Evolutionary conservation across 2,888 invertebrate genomes (phyloP).

Genomic region (Rhabditoides inermis): DNA sequence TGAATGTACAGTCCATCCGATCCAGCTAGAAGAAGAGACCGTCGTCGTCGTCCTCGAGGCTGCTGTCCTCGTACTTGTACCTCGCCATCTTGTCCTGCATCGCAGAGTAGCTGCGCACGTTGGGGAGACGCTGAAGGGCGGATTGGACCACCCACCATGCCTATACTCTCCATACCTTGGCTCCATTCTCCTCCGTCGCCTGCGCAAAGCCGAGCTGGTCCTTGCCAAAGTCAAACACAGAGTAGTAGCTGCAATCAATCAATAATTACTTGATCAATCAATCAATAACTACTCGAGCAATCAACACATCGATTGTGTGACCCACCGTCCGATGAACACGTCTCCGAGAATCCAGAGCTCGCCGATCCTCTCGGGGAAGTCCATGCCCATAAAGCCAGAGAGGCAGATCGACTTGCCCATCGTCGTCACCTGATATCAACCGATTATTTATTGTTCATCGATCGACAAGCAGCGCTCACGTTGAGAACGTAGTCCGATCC

Average conservation of each 20-base stretch:
- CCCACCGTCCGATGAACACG: constrained; percentile 68
- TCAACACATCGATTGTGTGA: neutral
- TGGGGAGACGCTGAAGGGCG: too few species aligned
- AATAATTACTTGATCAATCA: neutral
- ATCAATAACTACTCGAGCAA: neutral
- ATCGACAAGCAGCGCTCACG: constrained; percentile 57
- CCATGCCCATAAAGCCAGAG: constrained; percentile 92
- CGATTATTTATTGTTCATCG: neutral
- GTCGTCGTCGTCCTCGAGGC: too few species aligned
- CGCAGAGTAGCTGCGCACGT: too few species aligned
- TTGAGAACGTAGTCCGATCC: constrained; percentile 75
- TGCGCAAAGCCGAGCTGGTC: constrained; percentile 49
- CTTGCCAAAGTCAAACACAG: constrained; percentile 49
- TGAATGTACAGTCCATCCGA: too few species aligned
- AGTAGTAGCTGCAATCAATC: constrained; percentile 36
- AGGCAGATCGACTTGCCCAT: constrained; percentile 82
- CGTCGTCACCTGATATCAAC: constrained; percentile 61
- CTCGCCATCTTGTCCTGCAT: too few species aligned
- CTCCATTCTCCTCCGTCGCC: constrained; percentile 27
- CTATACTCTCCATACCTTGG: too few species aligned
- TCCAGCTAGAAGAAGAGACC: too few species aligned
- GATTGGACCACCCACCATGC: too few species aligned
- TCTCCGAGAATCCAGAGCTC: constrained; percentile 90
- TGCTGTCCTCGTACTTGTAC: too few species aligned
- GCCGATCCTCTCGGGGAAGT: constrained; percentile 84